Evolutionary conservation across 2,797 vertebrate genomes (phyloP).

Genomic region (Crenuchus spilurus): DNA sequence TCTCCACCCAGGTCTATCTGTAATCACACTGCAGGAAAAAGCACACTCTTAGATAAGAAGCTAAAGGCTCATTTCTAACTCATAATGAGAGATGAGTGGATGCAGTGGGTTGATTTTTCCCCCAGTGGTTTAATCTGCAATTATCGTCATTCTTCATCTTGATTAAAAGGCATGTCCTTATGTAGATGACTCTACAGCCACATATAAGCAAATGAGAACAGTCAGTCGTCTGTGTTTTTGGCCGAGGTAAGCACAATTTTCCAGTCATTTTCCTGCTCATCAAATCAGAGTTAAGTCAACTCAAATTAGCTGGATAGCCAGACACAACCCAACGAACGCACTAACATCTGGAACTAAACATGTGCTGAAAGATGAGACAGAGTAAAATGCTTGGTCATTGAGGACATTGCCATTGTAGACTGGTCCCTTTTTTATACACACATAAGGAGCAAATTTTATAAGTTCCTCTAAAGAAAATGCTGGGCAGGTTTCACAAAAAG

Average conservation of each 20-base stretch:
- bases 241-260: neutral
- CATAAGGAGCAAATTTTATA: too few species aligned
- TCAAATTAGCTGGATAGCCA: neutral
- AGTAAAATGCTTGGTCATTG: neutral
- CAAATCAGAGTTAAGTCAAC: neutral
- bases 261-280: neutral
- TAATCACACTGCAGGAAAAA: neutral
- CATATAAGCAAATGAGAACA: neutral
- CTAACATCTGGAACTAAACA: slow-evolving; percentile 9
- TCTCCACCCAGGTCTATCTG: neutral
- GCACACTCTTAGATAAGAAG: neutral
- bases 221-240: neutral
- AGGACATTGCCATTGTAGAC: too few species aligned
- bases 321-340: neutral
- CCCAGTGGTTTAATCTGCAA: neutral
- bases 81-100: neutral
- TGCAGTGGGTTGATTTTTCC: neutral
- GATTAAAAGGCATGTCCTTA: neutral
- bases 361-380: neutral
- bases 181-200: neutral
- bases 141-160: neutral
- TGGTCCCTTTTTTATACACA: too few species aligned
- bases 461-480: too few species aligned
- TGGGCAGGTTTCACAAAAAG: too few species aligned
- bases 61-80: neutral